A percentile compares a stretch with the other conserved stretches of the same genome.
Conservation (phyloP, 2,797 vertebrate species). For the Glyptemys insculpta region DNA sequence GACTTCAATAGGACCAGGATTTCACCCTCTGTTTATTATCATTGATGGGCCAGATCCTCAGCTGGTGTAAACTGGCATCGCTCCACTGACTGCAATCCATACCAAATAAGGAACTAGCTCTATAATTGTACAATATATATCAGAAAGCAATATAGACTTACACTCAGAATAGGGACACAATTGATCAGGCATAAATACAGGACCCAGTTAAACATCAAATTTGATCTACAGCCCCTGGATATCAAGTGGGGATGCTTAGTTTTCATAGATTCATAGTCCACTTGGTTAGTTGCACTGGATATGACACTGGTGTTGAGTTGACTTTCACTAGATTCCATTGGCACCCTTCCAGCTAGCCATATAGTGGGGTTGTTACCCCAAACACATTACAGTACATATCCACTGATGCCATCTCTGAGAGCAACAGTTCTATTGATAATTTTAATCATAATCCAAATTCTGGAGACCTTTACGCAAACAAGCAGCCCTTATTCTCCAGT, state of each 20-base stretch:
- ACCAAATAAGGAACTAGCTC: neutral
- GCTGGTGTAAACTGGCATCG: neutral
- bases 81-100: neutral
- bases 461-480: neutral
- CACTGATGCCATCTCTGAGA: neutral
- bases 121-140: neutral
- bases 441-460: neutral
- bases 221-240: neutral
- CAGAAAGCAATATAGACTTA: neutral
- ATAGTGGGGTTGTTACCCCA: neutral
- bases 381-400: neutral
- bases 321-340: neutral
- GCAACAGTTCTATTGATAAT: neutral
- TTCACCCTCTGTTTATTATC: neutral
- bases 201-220: neutral
- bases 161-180: neutral
- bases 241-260: neutral
- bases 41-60: neutral
- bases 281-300: neutral
- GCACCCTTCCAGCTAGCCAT: neutral
- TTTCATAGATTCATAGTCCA: neutral
- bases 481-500: neutral
- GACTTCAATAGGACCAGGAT: neutral
- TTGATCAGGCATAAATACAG: fast-evolving
- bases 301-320: neutral